Conservation (phyloP, 2,888 invertebrate species). For the Heliothis peltigera region DNA sequence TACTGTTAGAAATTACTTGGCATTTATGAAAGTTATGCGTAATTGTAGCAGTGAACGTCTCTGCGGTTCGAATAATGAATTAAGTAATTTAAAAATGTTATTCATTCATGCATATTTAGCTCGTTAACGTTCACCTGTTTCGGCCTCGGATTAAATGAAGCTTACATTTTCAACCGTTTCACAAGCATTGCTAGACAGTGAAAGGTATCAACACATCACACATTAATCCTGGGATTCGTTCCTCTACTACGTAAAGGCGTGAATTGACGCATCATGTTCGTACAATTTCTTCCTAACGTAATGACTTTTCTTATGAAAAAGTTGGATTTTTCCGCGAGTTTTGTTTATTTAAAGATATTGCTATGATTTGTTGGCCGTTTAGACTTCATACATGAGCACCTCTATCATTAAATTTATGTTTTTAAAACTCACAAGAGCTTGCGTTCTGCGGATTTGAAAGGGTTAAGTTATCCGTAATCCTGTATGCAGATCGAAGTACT, state of each 20-base stretch:
- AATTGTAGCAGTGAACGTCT: conserved; percentile 6
- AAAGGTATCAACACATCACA: conserved; percentile 17
- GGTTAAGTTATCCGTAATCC: too few species aligned
- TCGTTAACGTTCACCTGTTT: conserved; percentile 14
- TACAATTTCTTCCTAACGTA: too few species aligned
- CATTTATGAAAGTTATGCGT: conserved; percentile 28
- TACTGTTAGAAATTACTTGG: conserved; percentile 16
- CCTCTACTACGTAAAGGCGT: not conserved
- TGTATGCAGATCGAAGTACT: too few species aligned
- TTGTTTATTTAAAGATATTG: too few species aligned
- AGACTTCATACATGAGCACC: too few species aligned
- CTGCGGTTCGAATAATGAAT: conserved; percentile 18
- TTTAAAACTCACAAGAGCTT: too few species aligned
- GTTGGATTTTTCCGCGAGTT: too few species aligned
- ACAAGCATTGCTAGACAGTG: conserved; percentile 11
- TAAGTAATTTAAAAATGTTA: conserved; percentile 37
- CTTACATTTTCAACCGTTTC: conserved; percentile 14
- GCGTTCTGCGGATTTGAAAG: too few species aligned
- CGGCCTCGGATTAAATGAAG: conserved; percentile 10
- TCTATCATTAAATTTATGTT: too few species aligned
- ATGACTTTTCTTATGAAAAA: too few species aligned
- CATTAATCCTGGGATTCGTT: conserved; percentile 14
- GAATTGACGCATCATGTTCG: not conserved
- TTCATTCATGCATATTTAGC: conserved; percentile 25
- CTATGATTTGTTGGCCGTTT: too few species aligned